phyloP scores from a whole-genome alignment of 2,797 vertebrate genomes.

The Hydrocynus forskahlii region DNA sequence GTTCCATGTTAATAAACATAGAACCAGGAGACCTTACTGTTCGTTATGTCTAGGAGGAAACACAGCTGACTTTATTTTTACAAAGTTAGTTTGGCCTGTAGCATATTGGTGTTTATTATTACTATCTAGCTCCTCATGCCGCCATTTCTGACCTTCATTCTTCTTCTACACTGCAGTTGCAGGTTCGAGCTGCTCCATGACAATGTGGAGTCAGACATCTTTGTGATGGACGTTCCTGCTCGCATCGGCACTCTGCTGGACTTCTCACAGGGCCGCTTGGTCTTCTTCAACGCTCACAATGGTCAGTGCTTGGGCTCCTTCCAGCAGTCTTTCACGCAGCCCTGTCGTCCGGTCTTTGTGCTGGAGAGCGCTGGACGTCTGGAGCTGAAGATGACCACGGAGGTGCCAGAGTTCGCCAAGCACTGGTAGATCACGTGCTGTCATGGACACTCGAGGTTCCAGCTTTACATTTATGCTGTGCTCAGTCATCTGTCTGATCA shows the following conservation, averaged over 20 bases:
- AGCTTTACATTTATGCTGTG: constrained; percentile 6
- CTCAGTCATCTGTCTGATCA: constrained; percentile 3
- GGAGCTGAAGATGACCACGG: constrained; percentile 81
- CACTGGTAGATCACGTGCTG: constrained; percentile 75
- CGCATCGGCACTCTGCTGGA: constrained; percentile 89
- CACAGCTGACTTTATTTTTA: no score
- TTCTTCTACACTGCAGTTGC: constrained; percentile 69
- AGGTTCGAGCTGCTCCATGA: constrained; percentile 88
- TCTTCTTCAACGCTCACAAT: constrained; percentile 88
- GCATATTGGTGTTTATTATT: neutral
- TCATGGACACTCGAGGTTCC: neutral
- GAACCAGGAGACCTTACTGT: no score
- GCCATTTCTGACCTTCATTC: neutral
- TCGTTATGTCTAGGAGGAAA: no score
- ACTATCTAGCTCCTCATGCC: neutral
- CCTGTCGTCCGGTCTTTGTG: constrained; percentile 85
- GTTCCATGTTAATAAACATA: no score
- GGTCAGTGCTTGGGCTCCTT: constrained; percentile 86
- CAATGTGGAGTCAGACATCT: constrained; percentile 78
- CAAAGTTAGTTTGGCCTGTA: no score
- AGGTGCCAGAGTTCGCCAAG: constrained; percentile 85
- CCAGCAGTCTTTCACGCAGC: constrained; percentile 79
- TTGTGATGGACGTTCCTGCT: constrained; percentile 77
- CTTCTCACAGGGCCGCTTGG: constrained; percentile 78
- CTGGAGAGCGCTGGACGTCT: constrained; percentile 88